Evolutionary conservation across 2,888 invertebrate species (phyloP), one percentile per base, ranked within the genome.

Genomic region (Phyllotreta striolata): DNA sequence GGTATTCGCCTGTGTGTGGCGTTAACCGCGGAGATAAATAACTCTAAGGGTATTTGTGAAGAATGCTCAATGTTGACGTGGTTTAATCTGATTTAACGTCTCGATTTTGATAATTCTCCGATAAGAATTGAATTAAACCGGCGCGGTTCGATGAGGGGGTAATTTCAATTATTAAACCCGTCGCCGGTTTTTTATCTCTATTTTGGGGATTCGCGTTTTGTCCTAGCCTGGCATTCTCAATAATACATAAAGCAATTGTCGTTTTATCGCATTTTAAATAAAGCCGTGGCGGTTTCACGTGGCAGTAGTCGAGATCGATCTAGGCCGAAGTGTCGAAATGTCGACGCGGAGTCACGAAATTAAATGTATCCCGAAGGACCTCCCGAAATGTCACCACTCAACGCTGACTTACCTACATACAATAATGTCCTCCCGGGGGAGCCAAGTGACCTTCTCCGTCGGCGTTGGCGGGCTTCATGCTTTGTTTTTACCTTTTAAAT

Each of bases 371-470:
- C 81, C 80, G 49, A 58, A 67, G 79, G 80, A 74, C 73, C 69
- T 72, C 68, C 73, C 72, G 66, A 81, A 81, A 81, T 81, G 81
- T 81, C 81, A 80, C 78, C 80, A 80, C 80, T 80, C 79, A 76
- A 75, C 77, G 73, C 74, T 74, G 76, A 78, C 77, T 79, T 79
- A 63, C 63, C 77, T 78, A 80, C 77, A 76, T 78, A 78, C 78
- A 79, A 79, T 80, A 79, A 79, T 78, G 77, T 76, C 76, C 77
- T 78, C 79, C 76, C 78, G 66, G 56, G 77, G 79, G 80, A 75
- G 59, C 7, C 14, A 54, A 54, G 62, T 58, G 67, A 54, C 67
- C 67, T 65, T 60, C 24, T 39, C 14, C 14, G 24, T 41, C 13
- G 46, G 9, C 14, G 57, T 39, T 57, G 57, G 13, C 6, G 37